Base-by-base conservation (phyloP, 2,113 vertebrate genomes). In the Dendrocopos noguchii region DNA sequence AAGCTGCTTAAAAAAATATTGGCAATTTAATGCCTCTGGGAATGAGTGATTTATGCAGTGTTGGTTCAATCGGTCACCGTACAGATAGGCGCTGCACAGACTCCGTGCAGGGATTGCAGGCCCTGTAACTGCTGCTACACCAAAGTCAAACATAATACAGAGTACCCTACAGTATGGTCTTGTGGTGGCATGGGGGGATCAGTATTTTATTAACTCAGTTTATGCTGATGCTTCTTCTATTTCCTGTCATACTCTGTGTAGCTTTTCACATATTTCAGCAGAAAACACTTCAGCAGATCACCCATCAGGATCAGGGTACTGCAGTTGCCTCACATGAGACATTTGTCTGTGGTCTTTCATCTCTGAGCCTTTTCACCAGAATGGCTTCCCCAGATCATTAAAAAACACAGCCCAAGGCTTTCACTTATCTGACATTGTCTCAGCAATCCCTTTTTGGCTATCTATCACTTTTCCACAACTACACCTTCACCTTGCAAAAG, bases 101-200 rank as follows among this genome's bases (percentile, higher is more conserved):
- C 19, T 42, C 15, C 16, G 6, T 28, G 12, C 31, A 25, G 5
- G 8, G 7, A 14, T 15, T 63, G 42, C 15, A 31, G 47, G 61
- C 29, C 39, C 29, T 57, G 24, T 15, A 53, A 36, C 25, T 12
- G 42, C 47, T 61, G 46, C 56, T 50, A 15, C 5, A 27, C 6
- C 71, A 73, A 59, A 67, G 53, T 15, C 36, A 56, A 52, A 18
- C 10, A 8, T 4, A 5, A 5, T 7, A 22, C 2, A 11, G 27
- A 24, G 42, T 15, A 75, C 24, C 9, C 81, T 8, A 7, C 5
- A 25, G 5, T 3, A 22, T 8, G 39, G 27, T 15, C n/a, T 55
- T 27, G 31, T 73, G 66, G 8, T 60, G 60, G 11, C 3, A 1
- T 1, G 2, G 9, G 3, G 18, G 0, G 17, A n/a, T 24, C 73